Percentiles rank a stretch among this genome's conserved stretches.
These are phyloP conservation scores for Tangara arthus DNA, from an alignment of 2,797 vertebrate species.

Conservation along the genomic window DNA sequence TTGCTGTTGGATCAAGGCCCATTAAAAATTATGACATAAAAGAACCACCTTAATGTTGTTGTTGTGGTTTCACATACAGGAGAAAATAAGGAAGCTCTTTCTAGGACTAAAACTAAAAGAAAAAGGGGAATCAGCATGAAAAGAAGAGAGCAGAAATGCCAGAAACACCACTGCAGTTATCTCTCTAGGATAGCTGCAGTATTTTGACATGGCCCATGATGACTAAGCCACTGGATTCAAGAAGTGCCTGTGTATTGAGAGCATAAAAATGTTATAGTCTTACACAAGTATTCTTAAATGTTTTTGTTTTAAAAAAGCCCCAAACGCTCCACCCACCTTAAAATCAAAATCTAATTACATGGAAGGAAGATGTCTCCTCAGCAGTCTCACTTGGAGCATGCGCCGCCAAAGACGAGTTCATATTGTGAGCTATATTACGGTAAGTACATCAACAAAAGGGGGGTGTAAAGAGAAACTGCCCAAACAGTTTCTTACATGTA, in stretches of 20 bases:
- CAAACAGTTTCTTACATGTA: background rate
- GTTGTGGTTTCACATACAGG: background rate
- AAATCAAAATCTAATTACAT: background rate
- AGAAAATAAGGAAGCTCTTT: background rate
- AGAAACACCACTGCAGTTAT: background rate
- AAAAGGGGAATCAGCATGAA: background rate
- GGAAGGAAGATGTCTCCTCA: background rate
- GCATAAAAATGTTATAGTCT: background rate
- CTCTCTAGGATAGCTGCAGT: background rate
- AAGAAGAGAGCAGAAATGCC: background rate
- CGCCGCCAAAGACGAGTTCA: background rate
- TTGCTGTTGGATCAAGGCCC: background rate
- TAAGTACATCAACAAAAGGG: background rate
- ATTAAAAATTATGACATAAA: background rate
- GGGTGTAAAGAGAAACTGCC: background rate
- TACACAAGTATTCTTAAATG: background rate
- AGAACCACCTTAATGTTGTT: background rate
- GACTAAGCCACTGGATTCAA: background rate
- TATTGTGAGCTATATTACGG: background rate
- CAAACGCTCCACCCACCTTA: background rate
- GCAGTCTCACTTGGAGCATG: background rate
- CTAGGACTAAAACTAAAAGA: background rate
- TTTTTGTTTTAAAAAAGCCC: background rate
- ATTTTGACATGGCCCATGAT: background rate
- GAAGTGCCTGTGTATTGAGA: background rate